Percentiles rank a stretch among this genome's conserved stretches.
These are phyloP conservation scores for Cheirogaleus medius DNA, from an alignment of 2,113 vertebrate species.

Conservation along the genomic window DNA sequence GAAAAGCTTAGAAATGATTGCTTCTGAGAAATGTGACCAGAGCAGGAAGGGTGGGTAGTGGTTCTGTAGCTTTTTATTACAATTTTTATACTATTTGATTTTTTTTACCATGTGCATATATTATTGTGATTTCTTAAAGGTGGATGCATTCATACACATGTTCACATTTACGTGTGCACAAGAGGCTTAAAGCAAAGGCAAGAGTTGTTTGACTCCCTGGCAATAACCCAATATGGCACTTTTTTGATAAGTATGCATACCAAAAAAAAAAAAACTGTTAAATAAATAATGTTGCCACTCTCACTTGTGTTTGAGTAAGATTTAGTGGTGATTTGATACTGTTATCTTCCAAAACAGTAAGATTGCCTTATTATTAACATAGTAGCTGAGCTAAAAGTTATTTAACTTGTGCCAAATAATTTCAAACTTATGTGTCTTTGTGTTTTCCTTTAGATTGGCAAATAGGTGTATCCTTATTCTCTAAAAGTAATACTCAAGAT, in stretches of 20 bases:
- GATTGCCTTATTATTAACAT: not conserved
- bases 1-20: not conserved
- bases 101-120: not conserved
- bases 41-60: not conserved
- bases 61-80: not conserved
- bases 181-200: not conserved
- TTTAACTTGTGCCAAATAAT: conserved; percentile 15
- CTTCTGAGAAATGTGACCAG: not conserved
- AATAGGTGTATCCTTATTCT: not conserved
- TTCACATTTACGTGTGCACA: not conserved
- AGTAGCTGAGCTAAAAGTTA: not conserved
- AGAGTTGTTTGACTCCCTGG: not conserved
- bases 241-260: not conserved
- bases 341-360: not conserved
- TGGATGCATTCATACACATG: not conserved
- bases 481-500: not conserved
- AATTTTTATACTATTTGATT: not conserved
- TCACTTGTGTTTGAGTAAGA: not conserved
- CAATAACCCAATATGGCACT: not conserved
- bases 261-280: not conserved
- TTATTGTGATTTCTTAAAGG: not conserved
- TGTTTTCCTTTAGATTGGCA: not conserved
- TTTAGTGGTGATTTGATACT: not conserved
- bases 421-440: not conserved
- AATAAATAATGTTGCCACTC: not conserved